Evolutionary conservation across 2,888 invertebrate genomes (phyloP), one percentile per base, ranked within the genome.

Genomic region (Gasteruption jaculator): DNA sequence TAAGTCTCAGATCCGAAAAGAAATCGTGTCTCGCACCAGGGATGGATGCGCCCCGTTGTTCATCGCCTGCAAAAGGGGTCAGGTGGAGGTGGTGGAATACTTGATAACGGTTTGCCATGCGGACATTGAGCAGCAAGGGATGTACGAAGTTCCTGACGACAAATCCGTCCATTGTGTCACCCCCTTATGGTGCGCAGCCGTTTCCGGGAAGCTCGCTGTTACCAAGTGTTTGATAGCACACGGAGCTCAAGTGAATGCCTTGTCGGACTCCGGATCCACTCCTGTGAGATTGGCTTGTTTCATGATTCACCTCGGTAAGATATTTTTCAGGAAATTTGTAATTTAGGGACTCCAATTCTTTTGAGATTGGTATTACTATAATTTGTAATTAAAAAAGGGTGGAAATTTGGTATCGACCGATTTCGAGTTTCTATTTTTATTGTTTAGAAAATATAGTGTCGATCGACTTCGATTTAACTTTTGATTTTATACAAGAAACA

Each of bases 141-240:
- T 83, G 47, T 91, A 85, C 69, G 88, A 91, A 74, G 87, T 88
- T 32, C 81, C 85, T 7, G 88, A 89, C 68, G 92, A 91, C 65
- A 80, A 79, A 58, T 80, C 84, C 21, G 79, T 81, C 51, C 92
- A 92, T 73, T 78, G 78, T 59, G 92, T 90, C 3, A 90, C 91
- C 10, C 91, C 93, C 19, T 74, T 94, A 44, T 94, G 94, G 94
- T 87, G 87, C 73, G 91, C 93, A 2, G 87, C 91, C 3, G 93
- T 93, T 2, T 84, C 87, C 5, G 91, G 91, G 10, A 84, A 85
- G 53, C 68, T 91, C 10, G 75, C 77, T 27, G 85, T 89, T 51
- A 82, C 93, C 36, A 83, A 85, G 63, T 83, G 81, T 67, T 77
- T 94, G 41, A 79, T 89, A 14, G 77, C 81, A 45, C 81, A 87